Conservation (phyloP, 2,888 invertebrate genomes). For the Autographa pulchrina region DNA sequence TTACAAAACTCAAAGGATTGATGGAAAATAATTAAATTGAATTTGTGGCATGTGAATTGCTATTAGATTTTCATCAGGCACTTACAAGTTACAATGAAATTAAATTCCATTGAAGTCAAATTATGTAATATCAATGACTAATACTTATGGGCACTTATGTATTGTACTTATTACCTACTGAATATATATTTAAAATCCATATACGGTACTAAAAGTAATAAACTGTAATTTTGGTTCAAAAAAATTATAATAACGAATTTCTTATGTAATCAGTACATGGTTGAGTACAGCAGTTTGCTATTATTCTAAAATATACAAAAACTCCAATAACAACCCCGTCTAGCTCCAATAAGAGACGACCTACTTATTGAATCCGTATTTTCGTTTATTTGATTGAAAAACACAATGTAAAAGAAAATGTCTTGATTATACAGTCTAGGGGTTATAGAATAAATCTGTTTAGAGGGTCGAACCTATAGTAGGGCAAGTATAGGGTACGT, state of each 20-base stretch:
- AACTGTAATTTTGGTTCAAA: no score
- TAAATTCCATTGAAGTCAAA: neutral
- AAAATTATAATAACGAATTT: no score
- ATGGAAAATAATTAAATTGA: constrained; percentile 5
- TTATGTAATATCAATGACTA: no score
- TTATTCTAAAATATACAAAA: neutral
- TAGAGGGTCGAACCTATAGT: neutral
- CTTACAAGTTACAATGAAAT: neutral
- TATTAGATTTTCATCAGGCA: constrained; percentile 18
- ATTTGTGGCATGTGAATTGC: constrained; percentile 5
- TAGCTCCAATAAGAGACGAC: constrained; percentile 19
- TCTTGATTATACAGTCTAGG: constrained; percentile 36
- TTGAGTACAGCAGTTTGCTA: no score
- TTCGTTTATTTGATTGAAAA: constrained; percentile 43
- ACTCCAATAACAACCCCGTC: constrained; percentile 5
- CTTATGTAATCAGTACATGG: no score
- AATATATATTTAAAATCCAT: no score
- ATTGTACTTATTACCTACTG: no score
- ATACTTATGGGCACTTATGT: no score
- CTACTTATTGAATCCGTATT: constrained; percentile 16
- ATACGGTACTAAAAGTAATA: no score
- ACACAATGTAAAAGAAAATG: constrained; percentile 29
- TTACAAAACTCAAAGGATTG: constrained; percentile 8
- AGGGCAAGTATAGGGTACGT: constrained; percentile 1
- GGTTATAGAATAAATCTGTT: constrained; percentile 40